Evolutionary conservation across 2,888 invertebrate genomes (phyloP).

Genomic region (Tridacna crocea): DNA sequence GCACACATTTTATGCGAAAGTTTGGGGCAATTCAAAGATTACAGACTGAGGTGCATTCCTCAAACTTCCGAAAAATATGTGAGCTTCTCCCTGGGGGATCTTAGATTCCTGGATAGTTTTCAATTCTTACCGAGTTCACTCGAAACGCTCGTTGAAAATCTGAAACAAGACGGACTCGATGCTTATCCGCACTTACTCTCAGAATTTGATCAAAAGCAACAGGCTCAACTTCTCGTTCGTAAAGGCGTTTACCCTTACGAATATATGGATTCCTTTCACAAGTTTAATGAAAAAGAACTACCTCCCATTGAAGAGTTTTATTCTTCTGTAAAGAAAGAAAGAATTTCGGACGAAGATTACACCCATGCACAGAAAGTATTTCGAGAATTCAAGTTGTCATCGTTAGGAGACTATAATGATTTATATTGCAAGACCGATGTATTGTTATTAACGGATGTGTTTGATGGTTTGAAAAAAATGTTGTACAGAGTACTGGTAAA

Average conservation of each 20-base stretch:
- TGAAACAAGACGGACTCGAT: slow-evolving; percentile 36
- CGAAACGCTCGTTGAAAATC: slow-evolving; percentile 40
- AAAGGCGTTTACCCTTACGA: slow-evolving; percentile 56
- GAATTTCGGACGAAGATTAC: slow-evolving; percentile 39
- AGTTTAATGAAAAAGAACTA: slow-evolving; percentile 38
- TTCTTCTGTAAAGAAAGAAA: slow-evolving; percentile 31
- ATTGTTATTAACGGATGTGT: slow-evolving; percentile 34
- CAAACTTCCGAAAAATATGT: slow-evolving; percentile 50
- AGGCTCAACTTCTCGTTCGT: slow-evolving; percentile 33
- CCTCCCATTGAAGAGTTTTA: slow-evolving; percentile 43
- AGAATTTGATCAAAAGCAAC: slow-evolving; percentile 21
- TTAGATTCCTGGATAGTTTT: slow-evolving; percentile 52
- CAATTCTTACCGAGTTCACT: slow-evolving; percentile 40
- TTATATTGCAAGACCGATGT: slow-evolving; percentile 30
- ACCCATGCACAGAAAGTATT: slow-evolving; percentile 32
- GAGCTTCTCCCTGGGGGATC: slow-evolving; percentile 42
- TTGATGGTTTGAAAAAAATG: no score
- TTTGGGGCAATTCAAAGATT: slow-evolving; percentile 37
- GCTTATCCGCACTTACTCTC: slow-evolving; percentile 32
- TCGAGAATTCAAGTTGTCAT: slow-evolving; percentile 21
- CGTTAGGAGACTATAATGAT: slow-evolving; percentile 35
- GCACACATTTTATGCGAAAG: slow-evolving; percentile 30
- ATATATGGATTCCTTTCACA: slow-evolving; percentile 43
- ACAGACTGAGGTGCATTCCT: slow-evolving; percentile 31
- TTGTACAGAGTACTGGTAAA: no score